Evolutionary conservation across 2,888 invertebrate genomes (phyloP), one percentile per base, ranked within the genome.

Genomic region (Priocnemis perturbator): DNA sequence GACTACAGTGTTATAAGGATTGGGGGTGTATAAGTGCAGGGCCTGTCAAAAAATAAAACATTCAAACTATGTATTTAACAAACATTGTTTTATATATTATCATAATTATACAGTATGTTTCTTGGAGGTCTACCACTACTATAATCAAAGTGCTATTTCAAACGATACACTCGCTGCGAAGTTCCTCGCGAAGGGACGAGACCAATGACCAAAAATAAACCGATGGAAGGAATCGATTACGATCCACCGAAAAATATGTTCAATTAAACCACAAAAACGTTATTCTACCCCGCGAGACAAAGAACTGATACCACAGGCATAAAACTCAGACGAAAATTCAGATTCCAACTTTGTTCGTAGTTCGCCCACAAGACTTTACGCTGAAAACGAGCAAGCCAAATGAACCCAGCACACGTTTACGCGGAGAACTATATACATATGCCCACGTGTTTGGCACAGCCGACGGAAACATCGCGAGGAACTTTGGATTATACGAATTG

Each of bases 1-100:
- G n/a, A n/a, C n/a, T n/a, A n/a, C n/a, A n/a, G n/a, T n/a, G n/a
- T n/a, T n/a, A n/a, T n/a, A 30, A 58, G 70, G 64, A 61, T 5
- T 37, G 30, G 62, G 67, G 71, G 58, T 73, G 52, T 73, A 57
- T 26, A 21, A 76, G 72, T 81, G 77, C 79, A 69, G 73, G 77
- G 53, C 71, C 58, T 74, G 69, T 69, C 50, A 67, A 60, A 76
- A 77, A 81, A 80, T 72, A 77, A 82, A 82, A 74, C 66, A 76
- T 71, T 71, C 67, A 68, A 73, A 66, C 67, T 57, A 71, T 67
- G 50, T 78, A 56, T 73, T 70, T 78, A 67, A 65, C 61, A 45
- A 70, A 74, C 71, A 61, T 63, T 66, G 55, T 76, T 73, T 73
- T 69, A 71, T 74, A 74, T 72, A 65, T 74, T 68, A 60, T 70